Base-by-base conservation (phyloP, 1,140 invertebrate genomes). In the Lordiphosa clarofinis region DNA sequence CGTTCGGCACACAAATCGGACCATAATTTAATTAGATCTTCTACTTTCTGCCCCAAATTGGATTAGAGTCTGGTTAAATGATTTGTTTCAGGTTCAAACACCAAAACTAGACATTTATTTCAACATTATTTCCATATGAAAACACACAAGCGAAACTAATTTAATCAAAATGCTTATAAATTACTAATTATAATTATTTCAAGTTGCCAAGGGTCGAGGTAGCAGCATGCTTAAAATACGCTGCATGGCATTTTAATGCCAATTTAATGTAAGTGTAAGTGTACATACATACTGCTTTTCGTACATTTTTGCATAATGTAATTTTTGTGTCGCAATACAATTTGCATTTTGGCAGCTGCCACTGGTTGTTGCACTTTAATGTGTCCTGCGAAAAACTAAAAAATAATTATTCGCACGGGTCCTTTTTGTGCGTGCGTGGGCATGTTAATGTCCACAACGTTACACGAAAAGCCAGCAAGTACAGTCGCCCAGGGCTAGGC, bases 261-360 rank as follows among this genome's bases (percentile, higher is more conserved):
- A 54, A 38, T 61, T 67, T 61, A 60, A 79, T 62, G 52, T 54
- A 62, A 61, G 42, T 64, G 38, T 33, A 33, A 62, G 52, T 55
- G 56, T 43, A 5, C 15, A 21, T 15, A 33, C 13, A 21, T 15
- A 33, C 13, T 28, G 4, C 33, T 24, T 42, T 39, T 12, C 19
- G 9, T 36, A 42, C 40, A 15, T 38, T 40, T 69, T 53, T 49
- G 48, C 54, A 63, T 59, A 46, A 72, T 66, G 52, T 19, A 47
- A 73, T 68, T 63, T 38, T 50, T 36, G 33, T 10, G 37, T 50
- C 56, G 48, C 54, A 50, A 55, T 52, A 53, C 43, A 58, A 73
- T 73, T 73, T 73, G 36, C 71, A 74, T 63, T 39, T 31, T 57
- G 46, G 42, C 73, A 62, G 52, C 49, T 55, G 56, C 40, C 43